A percentile compares a stretch with the other conserved stretches of the same genome.
Conservation (phyloP, 2,113 vertebrate species). For the Crypturellus undulatus region DNA sequence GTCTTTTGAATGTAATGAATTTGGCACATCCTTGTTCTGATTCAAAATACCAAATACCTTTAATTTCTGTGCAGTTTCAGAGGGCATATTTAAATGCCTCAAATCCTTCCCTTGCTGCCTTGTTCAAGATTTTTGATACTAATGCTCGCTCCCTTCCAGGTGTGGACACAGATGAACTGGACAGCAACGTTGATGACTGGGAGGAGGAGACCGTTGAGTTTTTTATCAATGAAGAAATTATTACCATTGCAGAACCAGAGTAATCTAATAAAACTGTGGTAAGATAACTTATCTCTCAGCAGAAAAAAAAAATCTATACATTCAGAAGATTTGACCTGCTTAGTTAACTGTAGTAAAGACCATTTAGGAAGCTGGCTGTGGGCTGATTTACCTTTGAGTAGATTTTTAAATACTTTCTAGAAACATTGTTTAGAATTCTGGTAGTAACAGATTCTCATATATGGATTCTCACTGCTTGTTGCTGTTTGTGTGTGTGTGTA, state of each 20-base stretch:
- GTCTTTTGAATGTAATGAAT: background rate
- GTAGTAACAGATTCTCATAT: background rate
- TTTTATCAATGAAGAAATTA: slow-evolving; percentile 99
- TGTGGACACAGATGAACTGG: slow-evolving; percentile 94
- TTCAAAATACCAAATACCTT: background rate
- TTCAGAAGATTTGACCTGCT: background rate
- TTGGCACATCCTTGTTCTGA: background rate
- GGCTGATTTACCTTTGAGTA: background rate
- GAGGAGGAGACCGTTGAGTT: slow-evolving; percentile 99
- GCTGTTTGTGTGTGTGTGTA: background rate
- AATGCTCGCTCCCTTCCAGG: slow-evolving; percentile 70
- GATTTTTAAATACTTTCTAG: background rate
- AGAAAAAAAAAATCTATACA: background rate
- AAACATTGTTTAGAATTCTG: background rate
- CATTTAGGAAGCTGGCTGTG: background rate
- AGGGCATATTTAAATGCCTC: background rate
- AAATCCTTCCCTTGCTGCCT: background rate
- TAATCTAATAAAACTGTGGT: slow-evolving; percentile 82
- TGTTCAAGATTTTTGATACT: background rate
- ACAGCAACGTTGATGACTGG: slow-evolving; percentile 98
- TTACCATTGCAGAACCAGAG: slow-evolving; percentile 91
- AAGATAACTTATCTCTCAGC: background rate
- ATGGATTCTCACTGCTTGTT: background rate
- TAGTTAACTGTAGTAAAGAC: background rate
- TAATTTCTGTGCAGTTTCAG: background rate